A percentile compares a stretch with the other conserved stretches of the same genome.
Conservation (phyloP, 2,113 vertebrate species). For the Crotalus horridus region DNA sequence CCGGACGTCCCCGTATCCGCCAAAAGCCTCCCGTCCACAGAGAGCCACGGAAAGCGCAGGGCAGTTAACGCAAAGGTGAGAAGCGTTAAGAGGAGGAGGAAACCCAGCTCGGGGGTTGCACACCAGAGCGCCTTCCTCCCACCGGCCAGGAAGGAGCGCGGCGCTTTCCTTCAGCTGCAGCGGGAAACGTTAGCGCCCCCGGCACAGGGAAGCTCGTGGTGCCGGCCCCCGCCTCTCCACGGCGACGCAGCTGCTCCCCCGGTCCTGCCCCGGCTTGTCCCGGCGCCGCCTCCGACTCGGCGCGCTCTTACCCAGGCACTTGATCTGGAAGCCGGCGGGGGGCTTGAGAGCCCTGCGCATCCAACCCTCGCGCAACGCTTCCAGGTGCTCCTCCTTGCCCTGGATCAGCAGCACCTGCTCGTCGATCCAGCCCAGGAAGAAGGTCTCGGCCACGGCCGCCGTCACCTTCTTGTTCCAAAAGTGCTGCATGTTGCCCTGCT, state of each 20-base stretch:
- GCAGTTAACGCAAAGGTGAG: no score
- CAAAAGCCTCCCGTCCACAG: background rate
- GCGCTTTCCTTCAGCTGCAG: no score
- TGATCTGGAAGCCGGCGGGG: conserved; percentile 90
- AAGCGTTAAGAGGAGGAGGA: background rate
- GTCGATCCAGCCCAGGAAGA: conserved; percentile 97
- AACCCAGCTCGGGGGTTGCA: background rate
- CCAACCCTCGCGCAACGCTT: conserved; percentile 93
- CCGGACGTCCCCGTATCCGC: background rate
- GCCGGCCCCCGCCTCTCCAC: accelerated
- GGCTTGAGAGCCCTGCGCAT: conserved; percentile 87
- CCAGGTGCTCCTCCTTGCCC: conserved; percentile 92
- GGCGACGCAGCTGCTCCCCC: background rate
- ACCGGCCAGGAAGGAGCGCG: background rate
- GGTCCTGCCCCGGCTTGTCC: conserved; percentile 18
- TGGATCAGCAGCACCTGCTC: conserved; percentile 94
- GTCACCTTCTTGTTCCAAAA: conserved; percentile 91
- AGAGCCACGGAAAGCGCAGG: background rate
- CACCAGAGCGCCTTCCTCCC: background rate
- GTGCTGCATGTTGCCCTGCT: conserved; percentile 90
- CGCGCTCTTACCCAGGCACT: conserved; percentile 82
- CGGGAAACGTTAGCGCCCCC: background rate
- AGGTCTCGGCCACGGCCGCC: conserved; percentile 88
- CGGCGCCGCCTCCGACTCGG: background rate
- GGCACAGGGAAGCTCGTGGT: background rate